Base-by-base conservation (phyloP, 2,888 invertebrate genomes). In the Siphlonurus alternatus region DNA sequence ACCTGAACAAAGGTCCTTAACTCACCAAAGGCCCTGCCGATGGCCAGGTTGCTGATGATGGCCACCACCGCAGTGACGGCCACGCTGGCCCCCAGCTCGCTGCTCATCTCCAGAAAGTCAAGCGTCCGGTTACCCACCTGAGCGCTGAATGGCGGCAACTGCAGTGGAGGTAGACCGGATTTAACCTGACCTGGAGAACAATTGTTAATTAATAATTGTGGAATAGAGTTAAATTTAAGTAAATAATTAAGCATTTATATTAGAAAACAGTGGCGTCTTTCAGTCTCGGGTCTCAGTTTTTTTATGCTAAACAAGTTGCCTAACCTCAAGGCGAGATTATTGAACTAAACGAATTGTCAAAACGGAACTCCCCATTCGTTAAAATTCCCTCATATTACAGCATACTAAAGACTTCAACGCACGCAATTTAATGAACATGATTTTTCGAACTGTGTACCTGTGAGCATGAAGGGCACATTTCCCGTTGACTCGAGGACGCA, bases 21-120 rank as follows among this genome's bases (percentile, higher is more conserved):
- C 83, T 83, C 77, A 94, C 95, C 83, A 76, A 94, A 96, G 7
- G 93, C 88, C 78, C 95, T 96, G 18, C 93, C 94, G 69, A 97
- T 96, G 25, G 96, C 94, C 65, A 95, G 89, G 72, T 94, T 93
- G 62, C 94, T 93, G 66, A 96, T 78, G 65, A 96, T 86, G 67
- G 92, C 89, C 64, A 95, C 86, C 51, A 95, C 74, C 2, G 96
- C 93, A 69, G 93, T 78, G 67, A 96, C 83, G 63, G 88, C 70
- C 61, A 94, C 81, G 15, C 90, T 90, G 63, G 85, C 79, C 66
- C 92, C 89, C 65, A 95, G 80, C 71, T 83, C 80, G 66, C 80
- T 76, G 65, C 84, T 80, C 82, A 91, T 88, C 69, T 85, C 85
- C 2, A 76, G 63, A 71, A 89, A 85, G 25, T 76, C 76, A 66